Percentiles rank a stretch among this genome's conserved stretches.
These are phyloP conservation scores for Paedocypris micromegethes DNA, from an alignment of 2,797 vertebrate genomes.

Conservation along the genomic window DNA sequence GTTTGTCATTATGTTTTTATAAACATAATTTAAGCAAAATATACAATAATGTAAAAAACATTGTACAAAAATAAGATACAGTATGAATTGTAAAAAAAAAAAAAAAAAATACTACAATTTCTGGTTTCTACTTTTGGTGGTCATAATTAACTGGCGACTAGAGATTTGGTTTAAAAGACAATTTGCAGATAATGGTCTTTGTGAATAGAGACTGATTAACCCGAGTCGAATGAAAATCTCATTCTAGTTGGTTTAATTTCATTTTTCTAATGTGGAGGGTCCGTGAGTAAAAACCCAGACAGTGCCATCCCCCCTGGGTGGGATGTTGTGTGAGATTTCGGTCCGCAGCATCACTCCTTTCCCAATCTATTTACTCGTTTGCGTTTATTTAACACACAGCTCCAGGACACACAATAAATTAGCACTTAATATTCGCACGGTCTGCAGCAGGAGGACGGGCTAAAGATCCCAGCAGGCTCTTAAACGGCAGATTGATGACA, in stretches of 20 bases:
- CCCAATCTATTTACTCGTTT: conserved; percentile 46
- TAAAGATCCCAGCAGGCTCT: conserved; percentile 25
- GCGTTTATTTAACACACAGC: conserved; percentile 70
- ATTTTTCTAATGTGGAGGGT: conserved; percentile 15
- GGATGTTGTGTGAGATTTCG: conserved; percentile 37
- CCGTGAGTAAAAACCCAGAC: conserved; percentile 23
- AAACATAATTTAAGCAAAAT: no score
- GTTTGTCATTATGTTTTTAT: no score
- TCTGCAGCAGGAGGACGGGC: conserved; percentile 50
- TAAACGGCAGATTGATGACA: conserved; percentile 39
- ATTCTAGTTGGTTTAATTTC: conserved; percentile 27
- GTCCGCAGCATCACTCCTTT: conserved; percentile 20
- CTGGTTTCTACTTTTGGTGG: conserved; percentile 11
- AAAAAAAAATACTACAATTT: no score
- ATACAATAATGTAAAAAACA: no score
- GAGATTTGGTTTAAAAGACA: not conserved
- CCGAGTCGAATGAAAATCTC: conserved; percentile 14
- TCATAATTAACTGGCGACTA: not conserved
- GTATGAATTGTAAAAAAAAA: no score
- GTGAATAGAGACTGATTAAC: conserved; percentile 20
- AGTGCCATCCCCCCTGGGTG: conserved; percentile 41
- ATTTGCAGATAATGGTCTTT: conserved; percentile 12
- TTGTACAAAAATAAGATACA: no score
- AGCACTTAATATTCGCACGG: conserved; percentile 69
- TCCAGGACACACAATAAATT: conserved; percentile 68